phyloP scores from a whole-genome alignment of 2,797 vertebrate species.

The Cossypha heuglini region DNA sequence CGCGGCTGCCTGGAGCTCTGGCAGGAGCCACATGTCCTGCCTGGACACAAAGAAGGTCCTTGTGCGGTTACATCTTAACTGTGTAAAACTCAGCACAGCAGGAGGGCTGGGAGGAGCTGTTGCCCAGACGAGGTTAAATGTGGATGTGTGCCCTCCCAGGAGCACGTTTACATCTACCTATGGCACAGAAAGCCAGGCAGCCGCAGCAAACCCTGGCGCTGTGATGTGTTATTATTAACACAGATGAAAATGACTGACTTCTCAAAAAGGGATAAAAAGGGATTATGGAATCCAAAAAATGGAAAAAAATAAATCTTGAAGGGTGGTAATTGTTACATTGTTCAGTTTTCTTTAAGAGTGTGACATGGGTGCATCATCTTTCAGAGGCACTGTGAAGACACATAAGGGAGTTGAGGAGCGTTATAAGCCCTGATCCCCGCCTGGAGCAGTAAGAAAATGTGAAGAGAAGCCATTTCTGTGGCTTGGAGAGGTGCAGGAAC shows the following conservation, averaged over 20 bases:
- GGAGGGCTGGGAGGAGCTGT: neutral
- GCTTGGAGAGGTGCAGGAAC: neutral
- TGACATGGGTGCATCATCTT: neutral
- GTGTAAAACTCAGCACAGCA: neutral
- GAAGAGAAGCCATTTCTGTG: neutral
- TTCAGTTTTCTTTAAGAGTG: neutral
- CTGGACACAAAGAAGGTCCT: constrained; percentile 30
- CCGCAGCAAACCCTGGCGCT: fast-evolving
- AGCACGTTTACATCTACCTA: neutral
- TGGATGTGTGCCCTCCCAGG: neutral
- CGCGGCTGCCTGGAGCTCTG: neutral
- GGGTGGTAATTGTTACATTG: neutral
- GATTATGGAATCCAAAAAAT: neutral
- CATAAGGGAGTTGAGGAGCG: neutral
- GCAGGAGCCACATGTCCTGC: neutral
- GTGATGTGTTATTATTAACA: neutral
- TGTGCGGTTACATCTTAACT: neutral
- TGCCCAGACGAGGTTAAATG: neutral
- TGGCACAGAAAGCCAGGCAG: neutral
- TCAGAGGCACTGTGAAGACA: neutral
- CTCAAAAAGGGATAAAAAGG: neutral
- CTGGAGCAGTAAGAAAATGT: neutral
- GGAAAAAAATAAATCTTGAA: neutral
- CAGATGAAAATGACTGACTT: neutral
- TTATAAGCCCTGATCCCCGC: neutral